Conservation (phyloP, 2,113 vertebrate genomes). For the western clawed frog (Xenopus tropicalis) region UCB_Xtro_10.0 CM004444.2:152996001-152996500, state of each 20-base stretch:
- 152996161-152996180: conserved; percentile 82
- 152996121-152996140: conserved; percentile 71
- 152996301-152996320: neutral
- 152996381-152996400: too few species aligned
- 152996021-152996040: conserved; percentile 85
- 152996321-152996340: too few species aligned
- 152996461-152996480: too few species aligned
- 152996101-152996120: conserved; percentile 89
- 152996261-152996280: conserved; percentile 84
- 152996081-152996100: conserved; percentile 88
- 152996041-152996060: conserved; percentile 76
- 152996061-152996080: conserved; percentile 67
- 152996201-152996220: conserved; percentile 71
- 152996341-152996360: too few species aligned
- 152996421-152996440: too few species aligned
- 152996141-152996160: conserved; percentile 78
- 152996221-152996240: conserved; percentile 73
- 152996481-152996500: too few species aligned
- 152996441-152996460: too few species aligned
- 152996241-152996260: conserved; percentile 87
- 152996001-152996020: conserved; percentile 79
- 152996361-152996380: too few species aligned
- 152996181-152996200: conserved; percentile 54
- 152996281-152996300: conserved; percentile 77
- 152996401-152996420: too few species aligned